Conservation (phyloP, 2,888 invertebrate genomes). For the Lasioglossum marginatum region DNA sequence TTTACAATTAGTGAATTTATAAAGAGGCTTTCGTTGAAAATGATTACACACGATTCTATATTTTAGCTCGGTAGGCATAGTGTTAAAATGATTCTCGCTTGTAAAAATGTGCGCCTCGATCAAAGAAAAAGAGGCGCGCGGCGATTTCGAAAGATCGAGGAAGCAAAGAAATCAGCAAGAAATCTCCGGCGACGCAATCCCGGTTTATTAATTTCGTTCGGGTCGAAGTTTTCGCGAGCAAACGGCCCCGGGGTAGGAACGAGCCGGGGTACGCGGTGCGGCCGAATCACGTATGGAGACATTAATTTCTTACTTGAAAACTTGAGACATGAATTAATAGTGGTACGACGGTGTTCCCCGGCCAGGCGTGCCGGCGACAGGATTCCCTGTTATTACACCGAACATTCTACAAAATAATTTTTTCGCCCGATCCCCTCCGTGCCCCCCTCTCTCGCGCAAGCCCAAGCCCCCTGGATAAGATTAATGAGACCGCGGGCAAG, state of each 20-base stretch:
- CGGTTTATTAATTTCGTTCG: constrained; percentile 57
- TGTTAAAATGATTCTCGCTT: neutral
- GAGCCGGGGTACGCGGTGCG: constrained; percentile 25
- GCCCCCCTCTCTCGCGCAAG: neutral
- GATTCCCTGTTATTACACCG: constrained; percentile 79
- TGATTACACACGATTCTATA: too few species aligned
- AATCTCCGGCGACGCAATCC: constrained; percentile 24
- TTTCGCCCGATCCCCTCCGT: constrained; percentile 52
- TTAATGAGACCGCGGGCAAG: constrained; percentile 77
- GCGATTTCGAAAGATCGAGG: neutral
- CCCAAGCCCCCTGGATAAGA: constrained; percentile 72
- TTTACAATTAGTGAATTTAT: too few species aligned
- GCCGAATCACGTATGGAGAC: constrained; percentile 69
- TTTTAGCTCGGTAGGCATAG: too few species aligned
- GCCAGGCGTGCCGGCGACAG: constrained; percentile 76
- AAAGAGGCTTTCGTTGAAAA: too few species aligned
- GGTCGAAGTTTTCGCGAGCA: constrained; percentile 35
- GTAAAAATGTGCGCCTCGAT: neutral
- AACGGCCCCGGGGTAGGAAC: constrained; percentile 27
- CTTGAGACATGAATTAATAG: constrained; percentile 78
- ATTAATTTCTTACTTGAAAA: constrained; percentile 76
- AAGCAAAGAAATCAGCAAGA: constrained; percentile 32
- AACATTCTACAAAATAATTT: constrained; percentile 80
- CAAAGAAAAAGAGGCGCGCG: neutral
- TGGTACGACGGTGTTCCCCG: constrained; percentile 69